phyloP scores from a whole-genome alignment of 23 tunicate species.

The Trididemnum clinides region DNA sequence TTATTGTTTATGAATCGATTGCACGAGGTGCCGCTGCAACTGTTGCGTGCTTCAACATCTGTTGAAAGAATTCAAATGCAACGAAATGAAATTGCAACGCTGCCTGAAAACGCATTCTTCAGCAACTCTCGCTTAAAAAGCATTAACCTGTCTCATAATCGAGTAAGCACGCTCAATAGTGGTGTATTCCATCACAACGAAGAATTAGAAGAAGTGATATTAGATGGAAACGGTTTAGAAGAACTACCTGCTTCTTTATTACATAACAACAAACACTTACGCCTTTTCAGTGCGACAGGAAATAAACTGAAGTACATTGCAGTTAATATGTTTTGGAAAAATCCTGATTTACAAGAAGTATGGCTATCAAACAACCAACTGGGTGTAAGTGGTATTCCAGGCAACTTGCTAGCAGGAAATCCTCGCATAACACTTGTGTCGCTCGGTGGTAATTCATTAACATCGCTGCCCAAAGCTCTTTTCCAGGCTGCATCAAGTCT shows the following conservation, averaged over 20 bases:
- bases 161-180: conserved; percentile 26
- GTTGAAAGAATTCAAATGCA: background rate
- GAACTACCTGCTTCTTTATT: conserved; percentile 51
- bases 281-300: conserved; percentile 30
- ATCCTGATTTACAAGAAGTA: conserved; percentile 38
- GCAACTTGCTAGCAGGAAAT: conserved; percentile 39
- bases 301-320: conserved; percentile 55
- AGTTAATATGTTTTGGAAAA: conserved; percentile 37
- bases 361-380: conserved; percentile 62
- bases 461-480: conserved; percentile 22
- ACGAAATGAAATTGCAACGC: background rate
- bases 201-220: conserved; percentile 24
- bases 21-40: background rate
- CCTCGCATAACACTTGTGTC: conserved; percentile 41
- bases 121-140: background rate
- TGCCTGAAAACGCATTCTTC: conserved; percentile 33
- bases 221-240: conserved; percentile 53
- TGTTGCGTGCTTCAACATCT: background rate
- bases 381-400: conserved; percentile 41
- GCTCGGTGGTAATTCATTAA: conserved; percentile 59
- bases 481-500: conserved; percentile 17
- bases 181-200: conserved; percentile 39
- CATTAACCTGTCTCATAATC: conserved; percentile 69
- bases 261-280: conserved; percentile 17
- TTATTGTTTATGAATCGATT: conserved; percentile 21